Evolutionary conservation across 2,797 vertebrate species (phyloP), one percentile per base, ranked within the genome.

Genomic region (Pseudochromis fuscus): DNA sequence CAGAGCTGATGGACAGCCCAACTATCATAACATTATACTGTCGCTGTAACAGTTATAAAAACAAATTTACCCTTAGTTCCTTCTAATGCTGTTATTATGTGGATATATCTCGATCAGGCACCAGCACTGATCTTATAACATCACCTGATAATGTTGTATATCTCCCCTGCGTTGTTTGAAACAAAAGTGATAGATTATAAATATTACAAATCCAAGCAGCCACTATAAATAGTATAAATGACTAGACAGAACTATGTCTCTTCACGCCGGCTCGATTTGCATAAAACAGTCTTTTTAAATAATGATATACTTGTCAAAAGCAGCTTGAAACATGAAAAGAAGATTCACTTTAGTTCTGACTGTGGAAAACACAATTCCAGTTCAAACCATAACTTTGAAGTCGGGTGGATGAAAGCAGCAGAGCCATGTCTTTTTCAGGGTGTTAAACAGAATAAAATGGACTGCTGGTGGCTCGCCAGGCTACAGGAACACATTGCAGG

Each of bases 201-300:
- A 85, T 82, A 84, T 59, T 78, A 76, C 69, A 75, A 10, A 52
- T 24, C 35, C 44, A 35, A 72, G 35, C 18, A 25, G 74, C 28
- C 40, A 49, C 52, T 68, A 69, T 50, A 63, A 75, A 50, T 56
- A 44, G 38, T 52, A 83, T 81, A 79, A 83, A 84, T 69, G 35
- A 71, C 49, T 46, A 66, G 67, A 69, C 53, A 67, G 37, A 62
- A 61, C 55, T 35, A 60, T 33, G 33, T 61, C 50, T 67, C 58
- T 62, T 68, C 15, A 5, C 67, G 74, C 71, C 80, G 80, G 56
- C 66, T 65, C 49, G 37, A 86, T 87, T 82, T 86, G 77, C 69
- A 86, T 83, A 76, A 80, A 87, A 49, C 52, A 72, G 67, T 77
- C 73, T 64, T 65, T 57, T 79, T 84, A 77, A 79, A 77, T 57